A percentile compares a stretch with the other conserved stretches of the same genome.
Evolutionary conservation across 2,113 vertebrate genomes (phyloP).

Genomic region (Mastomys natalensis): DNA sequence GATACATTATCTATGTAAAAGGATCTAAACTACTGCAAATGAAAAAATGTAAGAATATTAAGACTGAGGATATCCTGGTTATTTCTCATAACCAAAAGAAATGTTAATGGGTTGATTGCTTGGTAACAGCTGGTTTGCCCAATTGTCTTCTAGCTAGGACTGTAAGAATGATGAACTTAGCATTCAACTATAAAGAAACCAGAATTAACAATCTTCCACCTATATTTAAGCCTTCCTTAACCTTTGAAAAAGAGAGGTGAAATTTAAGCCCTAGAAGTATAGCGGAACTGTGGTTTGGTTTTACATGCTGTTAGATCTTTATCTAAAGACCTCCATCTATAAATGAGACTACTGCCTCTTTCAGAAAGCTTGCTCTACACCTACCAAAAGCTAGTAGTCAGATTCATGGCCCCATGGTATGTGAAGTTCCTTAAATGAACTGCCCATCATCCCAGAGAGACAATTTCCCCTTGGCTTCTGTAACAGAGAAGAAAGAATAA

Average conservation of each 20-base stretch:
- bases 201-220: not conserved
- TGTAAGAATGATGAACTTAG: not conserved
- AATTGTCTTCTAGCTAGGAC: not conserved
- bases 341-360: not conserved
- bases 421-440: constrained; percentile 24
- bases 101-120: not conserved
- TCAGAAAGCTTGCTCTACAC: not conserved
- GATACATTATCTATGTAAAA: not conserved
- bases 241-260: not conserved
- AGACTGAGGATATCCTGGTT: not conserved
- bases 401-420: not conserved
- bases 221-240: not conserved
- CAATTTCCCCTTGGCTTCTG: constrained; percentile 52
- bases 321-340: not conserved
- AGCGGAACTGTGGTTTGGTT: not conserved
- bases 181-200: not conserved
- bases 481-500: constrained; percentile 64
- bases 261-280: not conserved
- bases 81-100: not conserved
- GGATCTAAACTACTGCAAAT: constrained; percentile 21
- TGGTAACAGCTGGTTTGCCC: not conserved
- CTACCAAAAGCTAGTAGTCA: not conserved
- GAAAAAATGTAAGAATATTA: not conserved
- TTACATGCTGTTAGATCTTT: not conserved
- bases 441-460: constrained; percentile 24